Evolutionary conservation across 2,888 invertebrate genomes (phyloP).

Genomic region (Zele albiditarsus): DNA sequence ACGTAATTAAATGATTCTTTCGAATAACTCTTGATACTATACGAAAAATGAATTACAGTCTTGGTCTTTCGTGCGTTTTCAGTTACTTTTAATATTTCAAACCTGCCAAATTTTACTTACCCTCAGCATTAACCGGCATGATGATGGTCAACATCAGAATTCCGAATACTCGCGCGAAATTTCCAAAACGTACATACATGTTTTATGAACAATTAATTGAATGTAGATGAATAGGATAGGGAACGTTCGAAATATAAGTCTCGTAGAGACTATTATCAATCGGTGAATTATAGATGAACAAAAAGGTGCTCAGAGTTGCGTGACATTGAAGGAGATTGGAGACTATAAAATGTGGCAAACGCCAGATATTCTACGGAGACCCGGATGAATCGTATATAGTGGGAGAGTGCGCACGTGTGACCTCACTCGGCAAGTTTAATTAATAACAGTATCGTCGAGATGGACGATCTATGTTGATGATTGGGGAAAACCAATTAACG

Average conservation of each 20-base stretch:
- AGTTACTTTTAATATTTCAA: neutral
- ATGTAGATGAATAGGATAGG: too few relatives aligned
- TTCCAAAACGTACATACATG: neutral
- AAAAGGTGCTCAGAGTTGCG: too few relatives aligned
- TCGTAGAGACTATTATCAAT: too few relatives aligned
- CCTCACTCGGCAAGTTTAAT: neutral
- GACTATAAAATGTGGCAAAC: too few relatives aligned
- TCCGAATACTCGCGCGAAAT: neutral
- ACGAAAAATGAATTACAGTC: too few relatives aligned
- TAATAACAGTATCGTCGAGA: neutral
- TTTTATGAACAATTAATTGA: neutral
- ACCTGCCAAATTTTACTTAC: constrained; percentile 31
- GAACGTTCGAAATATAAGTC: too few relatives aligned
- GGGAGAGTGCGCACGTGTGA: neutral
- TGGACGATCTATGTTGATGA: too few relatives aligned
- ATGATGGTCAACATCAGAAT: neutral
- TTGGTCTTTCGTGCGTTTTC: neutral
- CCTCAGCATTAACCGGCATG: constrained; percentile 18
- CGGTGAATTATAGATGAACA: too few relatives aligned
- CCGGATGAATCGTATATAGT: too few relatives aligned
- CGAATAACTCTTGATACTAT: too few relatives aligned
- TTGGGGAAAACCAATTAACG: neutral
- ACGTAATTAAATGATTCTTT: neutral
- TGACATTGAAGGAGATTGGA: too few relatives aligned
- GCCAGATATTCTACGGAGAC: too few relatives aligned